These are phyloP conservation scores for Rutpela maculata DNA, from an alignment of 2,888 invertebrate genomes.

Conservation along the genomic window DNA sequence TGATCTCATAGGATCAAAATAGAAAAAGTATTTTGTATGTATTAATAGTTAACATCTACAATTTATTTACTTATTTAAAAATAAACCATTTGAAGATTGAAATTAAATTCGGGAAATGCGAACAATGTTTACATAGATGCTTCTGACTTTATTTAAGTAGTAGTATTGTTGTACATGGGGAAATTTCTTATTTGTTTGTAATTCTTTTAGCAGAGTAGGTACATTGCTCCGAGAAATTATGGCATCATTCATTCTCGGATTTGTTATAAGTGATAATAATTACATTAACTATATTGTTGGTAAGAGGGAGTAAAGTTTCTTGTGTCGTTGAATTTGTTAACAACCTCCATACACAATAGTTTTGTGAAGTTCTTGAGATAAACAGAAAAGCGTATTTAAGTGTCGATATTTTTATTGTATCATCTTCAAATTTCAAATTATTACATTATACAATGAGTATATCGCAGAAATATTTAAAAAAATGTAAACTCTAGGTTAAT, in stretches of 20 bases:
- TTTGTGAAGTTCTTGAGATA: no score
- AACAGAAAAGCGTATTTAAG: no score
- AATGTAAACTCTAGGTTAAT: no score
- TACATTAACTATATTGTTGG: background rate
- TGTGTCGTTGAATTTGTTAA: no score
- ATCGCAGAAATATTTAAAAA: no score
- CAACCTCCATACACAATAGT: no score
- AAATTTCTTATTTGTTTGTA: background rate
- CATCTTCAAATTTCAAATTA: no score
- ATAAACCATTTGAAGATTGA: background rate
- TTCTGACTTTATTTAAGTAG: constrained; percentile 2
- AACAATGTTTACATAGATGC: background rate
- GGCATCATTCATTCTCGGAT: background rate
- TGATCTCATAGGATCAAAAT: constrained; percentile 5
- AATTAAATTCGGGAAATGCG: background rate
- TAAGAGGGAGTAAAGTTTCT: background rate
- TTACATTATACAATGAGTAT: no score
- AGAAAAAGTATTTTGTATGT: constrained; percentile 25
- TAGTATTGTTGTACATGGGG: background rate
- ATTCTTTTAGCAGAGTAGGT: background rate
- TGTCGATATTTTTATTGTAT: no score
- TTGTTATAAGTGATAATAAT: background rate
- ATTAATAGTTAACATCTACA: background rate
- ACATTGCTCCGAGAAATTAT: background rate
- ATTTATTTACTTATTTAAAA: background rate